Base-by-base conservation (phyloP, 2,888 invertebrate genomes). In the Rhagophthalmus giganteus region DNA sequence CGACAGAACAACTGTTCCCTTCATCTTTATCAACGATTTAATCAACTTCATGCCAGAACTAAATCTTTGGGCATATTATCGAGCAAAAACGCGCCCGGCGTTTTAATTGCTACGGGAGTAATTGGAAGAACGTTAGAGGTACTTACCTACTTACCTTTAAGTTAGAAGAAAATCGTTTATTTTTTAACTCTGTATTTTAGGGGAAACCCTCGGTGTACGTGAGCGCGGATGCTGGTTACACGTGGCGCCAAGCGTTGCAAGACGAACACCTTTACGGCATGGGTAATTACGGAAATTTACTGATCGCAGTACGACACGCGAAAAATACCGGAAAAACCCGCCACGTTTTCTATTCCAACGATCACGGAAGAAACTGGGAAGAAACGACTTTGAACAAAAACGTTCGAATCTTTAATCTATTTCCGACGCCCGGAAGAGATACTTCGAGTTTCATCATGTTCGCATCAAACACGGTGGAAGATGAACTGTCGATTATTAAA, bases 11-110 rank as follows among this genome's bases (percentile, higher is more conserved):
- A 27, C 11, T 27, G 27, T 8, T 27, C 27, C 27, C 11, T 27
- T 10, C 27, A 27, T 27, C 27, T 27, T 27, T 11, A 27, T 6
- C 27, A 27, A 27, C 27, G n/a, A 4, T 27, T 27, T 27, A 27
- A 11, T 27, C 27, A 27, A 10, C 3, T 27, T 8, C 27, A 27
- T 27, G 9, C 27, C 3, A 8, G 11, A 10, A 27, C 2, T 3
- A 27, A 8, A 27, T 11, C 11, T 2, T 11, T 10, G 11, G 11
- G n/a, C 11, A 27, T 27, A 27, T 2, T 27, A 2, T 27, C 27
- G n/a, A 27, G 27, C 11, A 11, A 3, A 6, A 10, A 3, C 2
- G 27, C 27, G 6, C 27, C 27, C 11, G 27, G 27, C 11, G n/a
- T 27, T 10, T 4, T 27, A 10, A 27, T 27, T 4, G n/a, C 27